Base-by-base conservation (phyloP, 92 coral and sea anemone genomes). In the Meandrina meandrites region DNA sequence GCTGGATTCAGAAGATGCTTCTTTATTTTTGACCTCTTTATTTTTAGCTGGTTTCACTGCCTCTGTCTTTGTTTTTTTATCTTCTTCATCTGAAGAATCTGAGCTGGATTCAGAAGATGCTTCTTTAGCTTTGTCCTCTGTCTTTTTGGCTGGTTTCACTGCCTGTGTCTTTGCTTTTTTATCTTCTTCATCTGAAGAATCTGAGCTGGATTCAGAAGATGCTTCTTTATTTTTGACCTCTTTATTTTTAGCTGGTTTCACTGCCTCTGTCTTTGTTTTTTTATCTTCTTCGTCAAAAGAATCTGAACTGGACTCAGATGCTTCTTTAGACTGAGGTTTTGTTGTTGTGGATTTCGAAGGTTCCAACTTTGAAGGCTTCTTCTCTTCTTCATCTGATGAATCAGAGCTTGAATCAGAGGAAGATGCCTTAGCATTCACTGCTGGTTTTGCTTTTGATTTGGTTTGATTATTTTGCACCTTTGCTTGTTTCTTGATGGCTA, bases 151-250 rank as follows among this genome's bases (percentile, higher is more conserved):
- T 81, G 22, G 24, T 62, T 37, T 40, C n/a, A 2, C 13, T 60
- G 9, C 4, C 15, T 54, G 18, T 37, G 1, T 5, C 3, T 84
- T 71, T 6, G 82, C 84, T 76, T 82, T 78, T 47, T 83, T 91
- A 62, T 86, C 94, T 45, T 94, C 98, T 15, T 82, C 86, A 69
- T 68, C 81, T 36, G 87, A 81, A 11, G 85, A 81, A 81, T 81
- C 85, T 66, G 85, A 66, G 51, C 85, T 67, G 8, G 85, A 81
- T 16, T 90, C 90, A 31, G 85, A 79, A 32, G 86, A 32, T 6
- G 69, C 84, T 30, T 45, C n/a, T 71, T 69, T 35, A 45, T 72
- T 21, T 73, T 79, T 74, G 22, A 9, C 45, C 57, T 53, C 78
- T 24, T 36, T 30, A 21, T 40, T 60, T 56, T 74, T 50, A 48